Conservation (phyloP, 2,888 invertebrate genomes). For the Melinaea marsaeus region DNA sequence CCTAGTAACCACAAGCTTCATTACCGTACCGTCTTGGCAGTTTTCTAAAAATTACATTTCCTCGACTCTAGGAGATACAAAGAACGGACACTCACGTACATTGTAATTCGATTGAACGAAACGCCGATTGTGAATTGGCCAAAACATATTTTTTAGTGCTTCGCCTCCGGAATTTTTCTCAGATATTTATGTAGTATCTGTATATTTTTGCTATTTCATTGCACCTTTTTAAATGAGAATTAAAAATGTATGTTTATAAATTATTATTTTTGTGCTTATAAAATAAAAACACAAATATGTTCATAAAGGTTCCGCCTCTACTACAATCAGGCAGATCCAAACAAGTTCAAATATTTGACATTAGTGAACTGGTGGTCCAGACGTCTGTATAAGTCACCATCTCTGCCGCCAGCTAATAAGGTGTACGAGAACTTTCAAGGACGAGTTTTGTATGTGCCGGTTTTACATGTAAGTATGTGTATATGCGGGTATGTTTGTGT, state of each 20-base stretch:
- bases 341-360: slow-evolving; percentile 76
- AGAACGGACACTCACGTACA: slow-evolving; percentile 64
- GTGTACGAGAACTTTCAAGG: slow-evolving; percentile 83
- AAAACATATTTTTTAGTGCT: slow-evolving; percentile 66
- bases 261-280: background rate
- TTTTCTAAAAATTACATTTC: slow-evolving; percentile 66
- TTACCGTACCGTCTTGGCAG: slow-evolving; percentile 36
- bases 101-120: slow-evolving; percentile 69
- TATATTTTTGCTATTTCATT: background rate
- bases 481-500: too few species aligned
- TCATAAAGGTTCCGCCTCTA: slow-evolving; percentile 81
- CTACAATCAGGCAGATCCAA: slow-evolving; percentile 83
- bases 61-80: slow-evolving; percentile 43
- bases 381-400: slow-evolving; percentile 81
- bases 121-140: slow-evolving; percentile 68
- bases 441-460: slow-evolving; percentile 82
- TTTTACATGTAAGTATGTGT: slow-evolving; percentile 80
- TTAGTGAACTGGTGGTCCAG: slow-evolving; percentile 87
- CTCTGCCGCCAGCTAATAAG: slow-evolving; percentile 78
- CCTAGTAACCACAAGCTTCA: slow-evolving; percentile 27
- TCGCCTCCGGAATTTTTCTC: slow-evolving; percentile 31
- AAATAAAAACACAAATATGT: background rate
- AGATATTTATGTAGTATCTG: slow-evolving; percentile 20
- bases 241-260: too few species aligned
- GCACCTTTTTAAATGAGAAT: background rate